Conservation (phyloP, 53 echinoderm and acorn worm genomes). For the Patiria pectinifera region DNA sequence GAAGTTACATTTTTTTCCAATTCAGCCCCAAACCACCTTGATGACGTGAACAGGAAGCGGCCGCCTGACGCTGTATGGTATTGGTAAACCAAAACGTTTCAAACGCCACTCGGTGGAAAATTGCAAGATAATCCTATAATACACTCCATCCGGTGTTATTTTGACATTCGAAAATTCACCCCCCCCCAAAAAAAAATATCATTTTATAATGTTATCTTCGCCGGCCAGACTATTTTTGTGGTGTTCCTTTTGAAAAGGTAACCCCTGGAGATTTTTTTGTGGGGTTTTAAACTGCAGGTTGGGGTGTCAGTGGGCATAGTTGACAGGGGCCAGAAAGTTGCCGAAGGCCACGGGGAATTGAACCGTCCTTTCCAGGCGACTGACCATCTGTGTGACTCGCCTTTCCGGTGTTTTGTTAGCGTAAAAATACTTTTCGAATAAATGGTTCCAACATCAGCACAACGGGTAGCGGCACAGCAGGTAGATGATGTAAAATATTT, state of each 20-base stretch:
- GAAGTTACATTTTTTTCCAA: too few species aligned
- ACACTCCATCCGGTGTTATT: slow-evolving; percentile 38
- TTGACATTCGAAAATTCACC: background rate
- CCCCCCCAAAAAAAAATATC: background rate
- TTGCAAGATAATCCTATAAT: slow-evolving; percentile 33
- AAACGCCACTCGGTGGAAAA: background rate
- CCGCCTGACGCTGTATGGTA: too few species aligned
- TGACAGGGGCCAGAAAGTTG: background rate
- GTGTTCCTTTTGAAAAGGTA: background rate
- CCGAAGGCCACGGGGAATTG: background rate
- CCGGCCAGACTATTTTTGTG: background rate
- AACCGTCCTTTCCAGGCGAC: background rate
- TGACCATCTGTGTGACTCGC: background rate
- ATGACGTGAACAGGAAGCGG: background rate
- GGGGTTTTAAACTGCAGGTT: background rate
- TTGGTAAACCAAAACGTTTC: background rate
- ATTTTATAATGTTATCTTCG: slow-evolving; percentile 15
- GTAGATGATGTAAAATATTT: background rate
- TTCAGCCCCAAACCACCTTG: background rate
- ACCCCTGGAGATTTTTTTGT: background rate
- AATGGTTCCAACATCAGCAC: background rate
- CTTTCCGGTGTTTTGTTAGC: slow-evolving; percentile 13
- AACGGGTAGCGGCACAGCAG: background rate
- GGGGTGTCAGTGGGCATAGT: background rate
- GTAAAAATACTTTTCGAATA: background rate